Evolutionary conservation across 2,888 invertebrate species (phyloP), one percentile per base, ranked within the genome.

Genomic region (Spodoptera picta): DNA sequence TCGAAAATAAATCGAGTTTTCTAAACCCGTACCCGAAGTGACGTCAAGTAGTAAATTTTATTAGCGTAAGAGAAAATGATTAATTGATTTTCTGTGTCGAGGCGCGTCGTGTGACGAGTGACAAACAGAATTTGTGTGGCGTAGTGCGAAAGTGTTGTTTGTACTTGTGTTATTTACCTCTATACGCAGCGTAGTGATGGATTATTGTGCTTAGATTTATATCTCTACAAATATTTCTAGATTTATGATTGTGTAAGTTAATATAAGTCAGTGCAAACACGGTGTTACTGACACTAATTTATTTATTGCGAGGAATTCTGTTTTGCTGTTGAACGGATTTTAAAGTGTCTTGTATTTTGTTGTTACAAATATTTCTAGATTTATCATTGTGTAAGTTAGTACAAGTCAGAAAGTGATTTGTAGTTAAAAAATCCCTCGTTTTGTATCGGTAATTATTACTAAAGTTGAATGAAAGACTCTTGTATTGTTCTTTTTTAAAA

Each of bases 1-100:
- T 86, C 79, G 69, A 79, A 83, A 82, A 82, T 82, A 82, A 82
- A 83, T 83, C 82, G 83, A 77, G 80, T 83, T 83, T 77, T 74
- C 79, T 79, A 72, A 75, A 71, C 81, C 75, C 73, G 69, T 63
- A 53, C 61, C 53, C 56, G 59, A 73, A 83, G 80, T 82, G 82
- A 85, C 86, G 86, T 82, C 70, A 60, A 86, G 85, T 84, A 86
- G 85, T 86, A 83, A 83, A 86, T 86, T 86, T 86, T 86, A 86
- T 86, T 86, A 86, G 82, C 79, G 76, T 74, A 76, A 59, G 75
- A 68, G 81, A 80, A 83, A 83, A 86, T 86, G 86, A 86, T 86
- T 86, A 86, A 86, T 86, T 82, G 82, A 81, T 85, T 82, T 83
- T 78, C 73, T 65, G 77, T 73, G 77, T 79, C 57, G 70, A 75